These are phyloP conservation scores for Trichacis sp. DNA, from an alignment of 2,888 invertebrate genomes.

Conservation along the genomic window DNA sequence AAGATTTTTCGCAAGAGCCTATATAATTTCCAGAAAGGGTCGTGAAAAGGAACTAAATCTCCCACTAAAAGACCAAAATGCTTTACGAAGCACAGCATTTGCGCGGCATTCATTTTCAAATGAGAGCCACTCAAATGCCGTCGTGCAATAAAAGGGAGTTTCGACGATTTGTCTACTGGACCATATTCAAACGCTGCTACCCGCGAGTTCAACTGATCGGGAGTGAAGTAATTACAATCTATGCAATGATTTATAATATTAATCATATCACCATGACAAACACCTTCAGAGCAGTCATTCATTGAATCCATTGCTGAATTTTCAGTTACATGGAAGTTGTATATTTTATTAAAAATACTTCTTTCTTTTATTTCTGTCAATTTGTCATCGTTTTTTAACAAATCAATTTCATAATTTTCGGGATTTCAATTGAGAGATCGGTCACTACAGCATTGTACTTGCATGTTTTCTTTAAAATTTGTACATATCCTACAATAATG, in stretches of 20 bases:
- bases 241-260: too few relatives aligned
- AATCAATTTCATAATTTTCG: slow-evolving; percentile 16
- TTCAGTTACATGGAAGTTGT: background rate
- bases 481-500: too few relatives aligned
- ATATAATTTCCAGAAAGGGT: too few relatives aligned
- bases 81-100: too few relatives aligned
- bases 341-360: slow-evolving; percentile 43
- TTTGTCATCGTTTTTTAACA: background rate
- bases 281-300: background rate
- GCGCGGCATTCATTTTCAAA: slow-evolving; percentile 44
- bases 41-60: too few relatives aligned
- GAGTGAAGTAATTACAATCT: background rate
- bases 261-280: too few relatives aligned
- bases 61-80: too few relatives aligned
- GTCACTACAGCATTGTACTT: too few relatives aligned
- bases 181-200: slow-evolving; percentile 34
- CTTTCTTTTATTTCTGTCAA: slow-evolving; percentile 12
- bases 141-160: slow-evolving; percentile 25
- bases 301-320: slow-evolving; percentile 6
- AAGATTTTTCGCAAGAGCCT: too few relatives aligned
- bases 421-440: slow-evolving; percentile 1
- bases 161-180: slow-evolving; percentile 24
- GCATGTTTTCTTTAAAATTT: too few relatives aligned
- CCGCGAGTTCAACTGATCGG: slow-evolving; percentile 23
- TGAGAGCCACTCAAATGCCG: slow-evolving; percentile 28